Evolutionary conservation across 2,797 vertebrate genomes (phyloP).

Genomic region (Rousettus madagascariensis): DNA sequence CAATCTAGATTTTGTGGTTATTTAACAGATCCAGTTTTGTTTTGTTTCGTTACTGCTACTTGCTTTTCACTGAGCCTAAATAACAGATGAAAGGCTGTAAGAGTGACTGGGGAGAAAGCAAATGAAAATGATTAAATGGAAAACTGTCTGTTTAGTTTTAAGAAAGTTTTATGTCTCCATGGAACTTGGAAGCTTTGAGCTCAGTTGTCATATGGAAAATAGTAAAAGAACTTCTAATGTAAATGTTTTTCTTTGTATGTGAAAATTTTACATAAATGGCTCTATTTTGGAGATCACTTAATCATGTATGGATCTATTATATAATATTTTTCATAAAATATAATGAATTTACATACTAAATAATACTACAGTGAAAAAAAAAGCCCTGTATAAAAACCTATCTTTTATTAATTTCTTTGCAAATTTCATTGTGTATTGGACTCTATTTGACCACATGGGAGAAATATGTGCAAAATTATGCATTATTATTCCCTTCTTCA

Average conservation of each 20-base stretch:
- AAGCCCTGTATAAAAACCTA: neutral
- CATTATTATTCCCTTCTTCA: neutral
- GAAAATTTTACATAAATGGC: neutral
- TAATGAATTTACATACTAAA: neutral
- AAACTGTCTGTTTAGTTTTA: neutral
- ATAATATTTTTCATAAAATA: neutral
- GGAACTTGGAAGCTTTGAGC: neutral
- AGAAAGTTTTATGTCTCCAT: neutral
- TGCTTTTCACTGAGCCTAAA: neutral
- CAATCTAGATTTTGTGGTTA: neutral
- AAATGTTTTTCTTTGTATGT: neutral
- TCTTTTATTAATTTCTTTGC: neutral
- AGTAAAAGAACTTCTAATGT: neutral
- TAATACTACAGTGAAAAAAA: neutral
- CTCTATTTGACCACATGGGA: neutral
- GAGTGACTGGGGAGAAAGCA: neutral
- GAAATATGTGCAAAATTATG: neutral
- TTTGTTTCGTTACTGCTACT: neutral
- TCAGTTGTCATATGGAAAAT: accelerated
- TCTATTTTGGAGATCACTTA: neutral
- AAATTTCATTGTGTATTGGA: neutral
- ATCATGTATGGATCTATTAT: neutral
- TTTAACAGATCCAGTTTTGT: neutral
- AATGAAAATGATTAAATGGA: neutral
- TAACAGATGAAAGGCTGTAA: neutral